These are phyloP conservation scores for Pollachius pollachius DNA, from an alignment of 2,113 vertebrate species.

Conservation along the genomic window DNA sequence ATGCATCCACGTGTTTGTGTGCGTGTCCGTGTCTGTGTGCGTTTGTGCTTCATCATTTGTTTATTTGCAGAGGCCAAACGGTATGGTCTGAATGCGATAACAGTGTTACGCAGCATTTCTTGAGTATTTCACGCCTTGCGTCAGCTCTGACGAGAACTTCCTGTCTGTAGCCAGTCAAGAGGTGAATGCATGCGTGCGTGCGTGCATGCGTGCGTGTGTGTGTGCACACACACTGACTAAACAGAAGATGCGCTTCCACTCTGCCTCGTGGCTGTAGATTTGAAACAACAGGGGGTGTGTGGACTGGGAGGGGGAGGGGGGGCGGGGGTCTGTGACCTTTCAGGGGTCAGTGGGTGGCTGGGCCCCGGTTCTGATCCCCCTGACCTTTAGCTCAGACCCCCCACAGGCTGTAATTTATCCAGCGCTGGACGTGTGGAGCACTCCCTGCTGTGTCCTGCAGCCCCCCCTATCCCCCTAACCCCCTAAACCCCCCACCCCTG, in stretches of 20 bases:
- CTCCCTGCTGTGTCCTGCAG: neutral
- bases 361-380: neutral
- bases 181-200: too few species aligned
- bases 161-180: too few species aligned
- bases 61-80: neutral
- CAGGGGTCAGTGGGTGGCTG: too few species aligned
- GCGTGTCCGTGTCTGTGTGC: too few species aligned
- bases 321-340: neutral
- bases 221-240: too few species aligned
- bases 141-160: neutral
- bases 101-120: neutral
- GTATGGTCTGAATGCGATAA: neutral
- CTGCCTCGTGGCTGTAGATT: neutral
- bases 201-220: too few species aligned
- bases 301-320: neutral
- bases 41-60: too few species aligned
- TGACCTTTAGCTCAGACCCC: neutral
- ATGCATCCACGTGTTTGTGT: too few species aligned
- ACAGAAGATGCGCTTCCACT: neutral
- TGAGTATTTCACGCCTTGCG: neutral
- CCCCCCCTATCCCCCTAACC: neutral
- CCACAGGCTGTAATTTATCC: neutral
- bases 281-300: neutral
- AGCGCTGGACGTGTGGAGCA: neutral
- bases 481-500: neutral